Percentiles rank a stretch among this genome's conserved stretches.
phyloP scores from a whole-genome alignment of 2,797 vertebrate species.

The Scomberomorus guttatus region DNA sequence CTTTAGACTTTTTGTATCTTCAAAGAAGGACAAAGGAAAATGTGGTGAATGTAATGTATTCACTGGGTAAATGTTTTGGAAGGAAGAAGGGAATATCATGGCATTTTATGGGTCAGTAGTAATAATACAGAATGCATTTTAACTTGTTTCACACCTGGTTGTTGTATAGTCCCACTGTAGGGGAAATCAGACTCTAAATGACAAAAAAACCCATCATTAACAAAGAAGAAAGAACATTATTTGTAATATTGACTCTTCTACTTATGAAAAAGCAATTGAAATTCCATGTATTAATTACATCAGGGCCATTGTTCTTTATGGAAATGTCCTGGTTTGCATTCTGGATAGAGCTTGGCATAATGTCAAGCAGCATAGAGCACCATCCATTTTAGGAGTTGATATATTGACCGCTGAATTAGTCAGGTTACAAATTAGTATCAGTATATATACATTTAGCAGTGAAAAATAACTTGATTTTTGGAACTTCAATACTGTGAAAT shows the following conservation, averaged over 20 bases:
- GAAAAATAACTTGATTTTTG: not conserved
- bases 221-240: constrained; percentile 16
- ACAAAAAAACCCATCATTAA: not conserved
- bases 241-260: constrained; percentile 29
- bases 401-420: not conserved
- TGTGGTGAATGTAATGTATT: not conserved
- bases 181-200: not conserved
- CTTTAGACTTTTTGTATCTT: not conserved
- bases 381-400: not conserved
- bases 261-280: constrained; percentile 14
- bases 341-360: constrained; percentile 29
- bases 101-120: too few relatives aligned
- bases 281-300: not conserved
- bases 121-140: constrained; percentile 6
- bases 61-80: not conserved
- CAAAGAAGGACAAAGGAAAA: not conserved
- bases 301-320: constrained; percentile 23
- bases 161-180: not conserved
- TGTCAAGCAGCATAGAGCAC: not conserved
- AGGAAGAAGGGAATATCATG: too few relatives aligned
- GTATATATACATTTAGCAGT: not conserved
- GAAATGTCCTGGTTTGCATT: constrained; percentile 27
- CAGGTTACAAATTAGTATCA: not conserved
- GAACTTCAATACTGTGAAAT: not conserved
- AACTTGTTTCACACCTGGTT: not conserved